Percentiles rank a stretch among this genome's conserved stretches.
phyloP scores from a whole-genome alignment of 2,113 vertebrate species.

The Tupaia tana region DNA sequence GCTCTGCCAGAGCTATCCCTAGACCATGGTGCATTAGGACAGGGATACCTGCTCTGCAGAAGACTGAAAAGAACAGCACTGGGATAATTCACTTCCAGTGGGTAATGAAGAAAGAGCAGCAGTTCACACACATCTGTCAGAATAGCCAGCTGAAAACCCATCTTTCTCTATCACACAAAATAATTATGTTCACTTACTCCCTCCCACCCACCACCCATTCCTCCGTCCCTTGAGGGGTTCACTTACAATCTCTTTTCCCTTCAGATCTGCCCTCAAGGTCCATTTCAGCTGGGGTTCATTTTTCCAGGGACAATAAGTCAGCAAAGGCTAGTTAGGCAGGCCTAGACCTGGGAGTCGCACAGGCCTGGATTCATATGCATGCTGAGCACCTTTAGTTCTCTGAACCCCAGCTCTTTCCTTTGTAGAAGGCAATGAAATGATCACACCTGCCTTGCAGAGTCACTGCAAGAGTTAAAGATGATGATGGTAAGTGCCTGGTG shows the following conservation, averaged over 20 bases:
- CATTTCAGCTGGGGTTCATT: neutral
- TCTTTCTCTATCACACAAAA: neutral
- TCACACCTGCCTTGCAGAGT: neutral
- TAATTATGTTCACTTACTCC: neutral
- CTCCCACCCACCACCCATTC: too few species aligned
- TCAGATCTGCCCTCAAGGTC: neutral
- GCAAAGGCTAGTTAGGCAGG: neutral
- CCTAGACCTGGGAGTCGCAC: neutral
- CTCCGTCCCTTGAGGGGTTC: too few species aligned
- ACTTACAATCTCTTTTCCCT: neutral
- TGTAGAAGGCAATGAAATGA: fast-evolving
- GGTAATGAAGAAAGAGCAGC: neutral
- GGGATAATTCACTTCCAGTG: neutral
- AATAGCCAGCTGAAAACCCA: neutral
- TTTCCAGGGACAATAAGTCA: neutral
- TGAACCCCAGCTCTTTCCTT: neutral
- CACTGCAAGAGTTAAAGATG: neutral
- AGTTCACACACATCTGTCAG: neutral
- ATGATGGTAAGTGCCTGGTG: neutral
- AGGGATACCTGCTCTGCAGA: neutral
- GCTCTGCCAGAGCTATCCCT: neutral
- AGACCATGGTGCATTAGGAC: neutral
- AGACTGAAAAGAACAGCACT: neutral
- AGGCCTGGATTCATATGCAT: neutral
- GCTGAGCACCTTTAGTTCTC: neutral